A percentile compares a stretch with the other conserved stretches of the same genome.
Evolutionary conservation across 2,888 invertebrate species (phyloP).

Genomic region (Trichogramma evanescens): DNA sequence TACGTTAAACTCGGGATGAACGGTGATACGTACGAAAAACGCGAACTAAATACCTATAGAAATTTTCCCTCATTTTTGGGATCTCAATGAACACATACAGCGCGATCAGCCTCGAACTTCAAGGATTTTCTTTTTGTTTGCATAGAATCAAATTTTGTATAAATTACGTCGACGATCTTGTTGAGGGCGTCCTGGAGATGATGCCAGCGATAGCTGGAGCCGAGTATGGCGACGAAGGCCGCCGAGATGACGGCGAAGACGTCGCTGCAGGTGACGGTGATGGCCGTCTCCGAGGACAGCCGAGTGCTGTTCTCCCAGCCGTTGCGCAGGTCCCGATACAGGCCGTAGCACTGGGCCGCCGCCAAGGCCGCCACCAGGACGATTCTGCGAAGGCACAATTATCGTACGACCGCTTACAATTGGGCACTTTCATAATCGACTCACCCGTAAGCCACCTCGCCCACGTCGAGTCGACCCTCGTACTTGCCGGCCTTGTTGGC

Average conservation of each 20-base stretch:
- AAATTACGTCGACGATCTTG: conserved; percentile 41
- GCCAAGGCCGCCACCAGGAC: conserved; percentile 26
- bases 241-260: conserved; percentile 52
- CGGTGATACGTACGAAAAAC: too few species aligned
- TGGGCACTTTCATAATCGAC: too few species aligned
- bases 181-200: conserved; percentile 51
- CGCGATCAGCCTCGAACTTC: too few species aligned
- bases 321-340: conserved; percentile 52
- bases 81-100: too few species aligned
- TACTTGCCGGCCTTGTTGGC: conserved; percentile 29
- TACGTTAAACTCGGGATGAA: too few species aligned
- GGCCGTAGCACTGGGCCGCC: conserved; percentile 45
- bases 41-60: too few species aligned
- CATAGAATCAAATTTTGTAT: background rate
- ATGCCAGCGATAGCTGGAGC: conserved; percentile 52
- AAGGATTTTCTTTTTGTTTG: background rate
- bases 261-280: conserved; percentile 55
- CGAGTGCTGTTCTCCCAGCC: conserved; percentile 53
- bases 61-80: too few species aligned
- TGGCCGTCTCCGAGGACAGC: conserved; percentile 53
- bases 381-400: background rate
- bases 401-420: too few species aligned
- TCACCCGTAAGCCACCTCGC: conserved; percentile 38
- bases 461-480: conserved; percentile 24
- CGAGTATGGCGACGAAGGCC: conserved; percentile 51